Evolutionary conservation across 2,113 vertebrate genomes (phyloP), one percentile per base, ranked within the genome.

Genomic region (Thalassoma bifasciatum): DNA sequence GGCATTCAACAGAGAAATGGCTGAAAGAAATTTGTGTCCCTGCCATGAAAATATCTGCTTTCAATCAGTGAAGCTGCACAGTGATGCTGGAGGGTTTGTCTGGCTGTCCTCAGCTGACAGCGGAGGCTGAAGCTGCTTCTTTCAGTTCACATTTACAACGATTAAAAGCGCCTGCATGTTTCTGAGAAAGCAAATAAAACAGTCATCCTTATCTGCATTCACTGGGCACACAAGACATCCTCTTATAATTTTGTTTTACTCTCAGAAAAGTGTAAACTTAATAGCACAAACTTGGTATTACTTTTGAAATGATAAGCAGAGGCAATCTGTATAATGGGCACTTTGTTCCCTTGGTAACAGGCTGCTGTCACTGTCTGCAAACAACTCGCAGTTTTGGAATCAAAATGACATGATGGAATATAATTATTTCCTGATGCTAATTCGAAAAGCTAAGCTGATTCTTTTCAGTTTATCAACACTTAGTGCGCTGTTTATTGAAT

Each of bases 261-360:
- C 8, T 40, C 11, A 1, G 16, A 14, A 11, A 12, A 56, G 11
- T 37, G 10, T 56, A 37, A 37, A 64, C 38, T 44, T 62, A 7
- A 4, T 10, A n/a, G 4, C 26, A 37, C 37, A 72, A 72, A 54
- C 26, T 46, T 46, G 5, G 7, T 46, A 19, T 46, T 46, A 46
- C 14, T 64, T 52, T 54, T 36, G 7, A 34, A 8, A 42, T 30
- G 10, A 72, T 42, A 44, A 62, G 36, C 38, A 63, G 13, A 72
- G 36, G 16, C 40, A 24, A 24, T 38, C 64, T 64, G 26, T 53
- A 17, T 46, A n/a, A 34, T 10, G 21, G 44, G 23, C 38, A n/a
- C 50, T 72, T 24, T 54, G 50, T 73, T 73, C 56, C 42, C 51
- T 47, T 73, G 56, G 60, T 38, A 11, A 65, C 71, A 21, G 26